Evolutionary conservation across 2,888 invertebrate genomes (phyloP).

Genomic region (Portevinia maculata): DNA sequence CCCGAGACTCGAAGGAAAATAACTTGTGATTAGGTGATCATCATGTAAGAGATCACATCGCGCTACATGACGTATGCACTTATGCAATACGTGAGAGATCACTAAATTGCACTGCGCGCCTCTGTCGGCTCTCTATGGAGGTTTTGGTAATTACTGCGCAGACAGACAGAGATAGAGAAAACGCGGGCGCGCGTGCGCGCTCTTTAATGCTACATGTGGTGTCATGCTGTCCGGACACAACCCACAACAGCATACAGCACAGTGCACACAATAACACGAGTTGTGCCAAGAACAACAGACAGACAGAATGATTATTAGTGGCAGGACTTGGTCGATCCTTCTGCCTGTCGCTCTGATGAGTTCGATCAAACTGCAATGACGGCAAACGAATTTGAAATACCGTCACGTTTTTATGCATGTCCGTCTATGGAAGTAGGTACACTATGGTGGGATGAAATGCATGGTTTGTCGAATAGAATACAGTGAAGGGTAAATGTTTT

Average conservation of each 20-base stretch:
- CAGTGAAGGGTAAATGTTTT: constrained; percentile 43
- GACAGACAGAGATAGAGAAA: not conserved
- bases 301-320: constrained; percentile 73
- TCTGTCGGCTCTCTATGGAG: not conserved
- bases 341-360: constrained; percentile 65
- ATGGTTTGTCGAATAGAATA: constrained; percentile 3
- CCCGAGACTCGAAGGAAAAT: constrained; percentile 40
- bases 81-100: constrained; percentile 73
- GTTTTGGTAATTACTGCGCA: not conserved
- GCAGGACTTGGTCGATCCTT: constrained; percentile 61
- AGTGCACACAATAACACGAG: constrained; percentile 3
- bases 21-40: constrained; percentile 70
- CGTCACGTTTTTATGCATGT: constrained; percentile 69
- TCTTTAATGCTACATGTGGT: constrained; percentile 40
- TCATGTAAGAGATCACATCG: constrained; percentile 72
- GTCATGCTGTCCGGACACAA: constrained; percentile 58
- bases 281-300: constrained; percentile 44
- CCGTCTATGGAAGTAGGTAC: constrained; percentile 34
- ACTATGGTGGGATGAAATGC: constrained; percentile 12
- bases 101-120: constrained; percentile 65
- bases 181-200: constrained; percentile 30
- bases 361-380: constrained; percentile 74
- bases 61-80: constrained; percentile 74
- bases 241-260: constrained; percentile 45
- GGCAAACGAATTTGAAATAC: constrained; percentile 73